Conservation (phyloP, 1,140 invertebrate genomes). For the Linepithema humile region DNA sequence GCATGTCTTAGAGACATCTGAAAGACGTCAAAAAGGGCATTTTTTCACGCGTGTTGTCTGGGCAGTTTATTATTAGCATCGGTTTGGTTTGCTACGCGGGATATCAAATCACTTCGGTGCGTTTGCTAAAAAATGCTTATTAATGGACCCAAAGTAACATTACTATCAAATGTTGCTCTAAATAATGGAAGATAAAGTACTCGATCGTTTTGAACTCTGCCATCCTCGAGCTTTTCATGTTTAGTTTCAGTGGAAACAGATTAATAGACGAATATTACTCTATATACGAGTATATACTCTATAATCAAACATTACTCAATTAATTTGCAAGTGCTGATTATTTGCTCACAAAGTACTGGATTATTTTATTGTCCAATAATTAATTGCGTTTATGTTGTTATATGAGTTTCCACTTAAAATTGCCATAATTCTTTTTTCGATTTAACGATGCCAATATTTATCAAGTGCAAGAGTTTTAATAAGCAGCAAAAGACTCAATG, state of each 20-base stretch:
- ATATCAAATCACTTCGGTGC: constrained; percentile 76
- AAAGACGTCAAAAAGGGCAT: no score
- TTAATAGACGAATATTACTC: constrained; percentile 73
- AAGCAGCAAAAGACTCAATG: constrained; percentile 16
- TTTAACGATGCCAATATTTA: not conserved
- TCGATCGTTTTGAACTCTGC: constrained; percentile 68
- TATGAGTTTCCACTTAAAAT: not conserved
- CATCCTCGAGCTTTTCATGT: constrained; percentile 77
- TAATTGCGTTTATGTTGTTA: not conserved
- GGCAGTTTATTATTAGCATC: constrained; percentile 73
- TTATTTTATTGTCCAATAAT: not conserved
- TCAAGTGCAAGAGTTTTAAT: constrained; percentile 11
- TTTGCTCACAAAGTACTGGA: no score
- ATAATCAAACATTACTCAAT: not conserved
- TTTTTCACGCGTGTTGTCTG: constrained; percentile 57
- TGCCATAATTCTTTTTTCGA: not conserved
- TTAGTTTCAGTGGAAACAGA: constrained; percentile 74
- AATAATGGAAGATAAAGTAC: constrained; percentile 75
- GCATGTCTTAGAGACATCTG: no score
- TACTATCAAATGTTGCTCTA: constrained; percentile 55
- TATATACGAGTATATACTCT: constrained; percentile 62
- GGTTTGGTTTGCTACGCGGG: constrained; percentile 73
- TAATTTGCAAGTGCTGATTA: not conserved
- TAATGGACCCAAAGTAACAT: not conserved
- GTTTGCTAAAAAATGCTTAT: constrained; percentile 36